Evolutionary conservation across 2,113 vertebrate genomes (phyloP).

Genomic region (Semnopithecus entellus): DNA sequence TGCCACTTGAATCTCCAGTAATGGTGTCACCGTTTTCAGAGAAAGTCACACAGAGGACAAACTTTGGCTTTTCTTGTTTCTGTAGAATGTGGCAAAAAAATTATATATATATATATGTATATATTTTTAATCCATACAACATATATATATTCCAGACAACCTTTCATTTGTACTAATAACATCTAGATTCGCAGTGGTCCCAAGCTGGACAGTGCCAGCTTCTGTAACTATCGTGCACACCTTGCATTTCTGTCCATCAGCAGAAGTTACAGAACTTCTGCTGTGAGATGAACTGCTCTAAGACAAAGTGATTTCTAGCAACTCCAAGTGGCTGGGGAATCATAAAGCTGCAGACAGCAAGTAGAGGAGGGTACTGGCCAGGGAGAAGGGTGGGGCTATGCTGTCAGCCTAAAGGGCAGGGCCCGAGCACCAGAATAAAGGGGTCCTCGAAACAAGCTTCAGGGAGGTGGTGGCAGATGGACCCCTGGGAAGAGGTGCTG

Average conservation of each 20-base stretch:
- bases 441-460: neutral
- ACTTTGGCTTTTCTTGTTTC: slow-evolving; percentile 99
- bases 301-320: neutral
- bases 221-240: rapidly evolving
- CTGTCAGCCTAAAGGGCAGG: neutral
- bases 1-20: slow-evolving; percentile 98
- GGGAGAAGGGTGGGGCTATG: rapidly evolving
- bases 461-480: neutral
- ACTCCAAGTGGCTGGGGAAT: neutral
- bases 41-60: slow-evolving; percentile 98
- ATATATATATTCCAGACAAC: neutral
- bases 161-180: neutral
- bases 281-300: neutral
- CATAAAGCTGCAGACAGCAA: neutral
- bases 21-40: slow-evolving; percentile 98
- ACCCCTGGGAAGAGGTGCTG: neutral
- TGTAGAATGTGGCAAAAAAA: slow-evolving; percentile 76
- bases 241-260: rapidly evolving
- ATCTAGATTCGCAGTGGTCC: neutral
- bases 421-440: neutral
- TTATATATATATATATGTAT: too few species aligned
- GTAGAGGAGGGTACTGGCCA: too few species aligned
- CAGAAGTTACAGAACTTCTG: rapidly evolving
- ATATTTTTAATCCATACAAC: too few species aligned
- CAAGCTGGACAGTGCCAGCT: rapidly evolving